phyloP scores from a whole-genome alignment of 2,888 invertebrate species.

The Leptinotarsa haldemani region DNA sequence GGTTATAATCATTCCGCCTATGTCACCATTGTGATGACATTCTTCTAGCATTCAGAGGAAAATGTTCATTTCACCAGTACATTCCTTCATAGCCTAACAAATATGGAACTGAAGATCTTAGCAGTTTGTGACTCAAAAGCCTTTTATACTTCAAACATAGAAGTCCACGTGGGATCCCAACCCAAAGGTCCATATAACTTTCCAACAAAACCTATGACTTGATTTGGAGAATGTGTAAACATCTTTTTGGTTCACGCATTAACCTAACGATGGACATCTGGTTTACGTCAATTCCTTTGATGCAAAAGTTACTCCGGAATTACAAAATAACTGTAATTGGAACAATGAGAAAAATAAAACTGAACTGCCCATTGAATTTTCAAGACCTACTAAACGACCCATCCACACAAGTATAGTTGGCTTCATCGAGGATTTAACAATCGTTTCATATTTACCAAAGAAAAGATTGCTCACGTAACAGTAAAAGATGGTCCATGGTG shows the following conservation, averaged over 20 bases:
- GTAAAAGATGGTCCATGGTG: neutral
- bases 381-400: neutral
- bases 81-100: no score
- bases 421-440: no score
- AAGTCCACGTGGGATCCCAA: neutral
- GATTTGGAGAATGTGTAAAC: slow-evolving; percentile 13
- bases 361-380: no score
- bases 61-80: no score
- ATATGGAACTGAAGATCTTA: no score
- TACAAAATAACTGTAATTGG: no score
- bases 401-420: neutral
- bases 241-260: slow-evolving; percentile 18
- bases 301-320: no score
- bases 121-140: neutral
- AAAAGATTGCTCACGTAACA: slow-evolving; percentile 10
- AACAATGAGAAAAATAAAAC: no score
- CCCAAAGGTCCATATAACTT: neutral
- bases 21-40: no score
- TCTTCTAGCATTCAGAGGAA: no score
- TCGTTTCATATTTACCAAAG: neutral
- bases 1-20: no score
- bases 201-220: slow-evolving; percentile 9
- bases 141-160: neutral
- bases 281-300: no score
- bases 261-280: slow-evolving; percentile 13